These are phyloP conservation scores for Oxygymnocypris stewartii DNA, from an alignment of 2,113 vertebrate genomes.

Conservation along the genomic window DNA sequence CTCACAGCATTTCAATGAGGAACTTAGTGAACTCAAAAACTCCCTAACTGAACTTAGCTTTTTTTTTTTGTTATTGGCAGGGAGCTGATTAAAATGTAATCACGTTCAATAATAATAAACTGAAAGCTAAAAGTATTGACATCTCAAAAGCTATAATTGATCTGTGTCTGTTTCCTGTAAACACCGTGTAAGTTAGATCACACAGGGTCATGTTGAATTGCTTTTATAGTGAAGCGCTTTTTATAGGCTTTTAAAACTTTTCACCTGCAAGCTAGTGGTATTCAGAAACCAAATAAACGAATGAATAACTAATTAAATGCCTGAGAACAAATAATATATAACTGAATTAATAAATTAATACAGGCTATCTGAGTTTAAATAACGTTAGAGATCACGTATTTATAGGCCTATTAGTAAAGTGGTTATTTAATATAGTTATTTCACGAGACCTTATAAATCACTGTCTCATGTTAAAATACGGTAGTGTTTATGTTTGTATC, in stretches of 20 bases:
- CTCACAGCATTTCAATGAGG: not conserved
- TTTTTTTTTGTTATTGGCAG: not conserved
- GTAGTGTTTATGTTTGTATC: conserved; percentile 23
- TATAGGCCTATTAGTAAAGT: no score
- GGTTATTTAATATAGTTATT: not conserved
- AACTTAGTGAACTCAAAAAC: not conserved
- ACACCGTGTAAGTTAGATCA: conserved; percentile 4
- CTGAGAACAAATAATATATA: not conserved
- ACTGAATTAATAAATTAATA: not conserved
- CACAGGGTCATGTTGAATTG: not conserved
- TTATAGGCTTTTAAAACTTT: not conserved
- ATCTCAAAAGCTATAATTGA: conserved; percentile 15
- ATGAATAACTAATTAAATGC: not conserved
- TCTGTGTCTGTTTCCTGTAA: not conserved
- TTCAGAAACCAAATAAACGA: not conserved
- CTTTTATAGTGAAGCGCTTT: not conserved
- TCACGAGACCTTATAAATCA: not conserved
- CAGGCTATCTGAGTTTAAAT: not conserved
- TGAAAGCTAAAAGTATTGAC: not conserved
- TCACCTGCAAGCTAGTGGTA: not conserved
- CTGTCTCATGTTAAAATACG: not conserved
- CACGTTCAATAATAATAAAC: not conserved
- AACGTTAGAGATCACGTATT: not conserved
- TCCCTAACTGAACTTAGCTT: not conserved
- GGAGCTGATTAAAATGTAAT: not conserved